Base-by-base conservation (phyloP, 1,140 invertebrate genomes). In the Phortica variegata region DNA sequence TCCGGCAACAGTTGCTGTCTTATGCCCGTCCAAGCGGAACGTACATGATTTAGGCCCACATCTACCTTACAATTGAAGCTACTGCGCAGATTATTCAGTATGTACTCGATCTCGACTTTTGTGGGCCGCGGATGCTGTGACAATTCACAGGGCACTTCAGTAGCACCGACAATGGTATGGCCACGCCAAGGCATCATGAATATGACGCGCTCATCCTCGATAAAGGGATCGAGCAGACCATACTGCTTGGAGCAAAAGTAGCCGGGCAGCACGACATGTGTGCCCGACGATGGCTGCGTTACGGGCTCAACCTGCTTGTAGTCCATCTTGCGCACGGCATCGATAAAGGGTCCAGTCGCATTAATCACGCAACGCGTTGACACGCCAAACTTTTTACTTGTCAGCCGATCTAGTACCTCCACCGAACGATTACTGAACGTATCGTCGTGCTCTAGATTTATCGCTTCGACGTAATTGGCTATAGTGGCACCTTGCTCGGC, bases 401-500 rank as follows among this genome's bases (percentile, higher is more conserved):
- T 33, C 3, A 40, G 37, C 18, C 39, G 7, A 31, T 52, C 49
- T n/a, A n/a, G n/a, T n/a, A n/a, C n/a, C n/a, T n/a, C n/a, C n/a
- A n/a, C n/a, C n/a, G n/a, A n/a, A n/a, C n/a, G n/a, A n/a, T n/a
- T n/a, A n/a, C n/a, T n/a, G n/a, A n/a, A n/a, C n/a, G n/a, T n/a
- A n/a, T n/a, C n/a, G n/a, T n/a, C n/a, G n/a, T n/a, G n/a, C n/a
- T n/a, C n/a, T n/a, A n/a, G n/a, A n/a, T n/a, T n/a, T n/a, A n/a
- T n/a, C n/a, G n/a, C n/a, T n/a, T n/a, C n/a, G n/a, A n/a, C n/a
- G n/a, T n/a, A n/a, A n/a, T n/a, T n/a, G n/a, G n/a, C n/a, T n/a
- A n/a, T n/a, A n/a, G 33, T 60, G 16, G 63, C 63, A 8, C 56
- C 56, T 16, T 58, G 39, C 6, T 49, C 34, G 7, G 48, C 51